Evolutionary conservation across 1,140 invertebrate species (phyloP), one percentile per base, ranked within the genome.

Genomic region (Triops cancriformis): DNA sequence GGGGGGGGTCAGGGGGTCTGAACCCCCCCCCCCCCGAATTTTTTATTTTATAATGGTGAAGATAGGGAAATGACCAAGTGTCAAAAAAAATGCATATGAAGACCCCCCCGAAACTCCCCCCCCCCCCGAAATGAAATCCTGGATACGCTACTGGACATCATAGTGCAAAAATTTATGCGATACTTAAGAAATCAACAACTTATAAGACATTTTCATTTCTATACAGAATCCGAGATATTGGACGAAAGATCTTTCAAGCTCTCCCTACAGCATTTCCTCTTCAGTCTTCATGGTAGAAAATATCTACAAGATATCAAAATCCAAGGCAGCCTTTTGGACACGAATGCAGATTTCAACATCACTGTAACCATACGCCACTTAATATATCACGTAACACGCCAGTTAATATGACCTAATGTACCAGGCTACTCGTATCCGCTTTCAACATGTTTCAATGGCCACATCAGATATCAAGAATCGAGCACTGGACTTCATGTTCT

Each of bases 231-330:
- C 6, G n/a, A 64, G 23, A 64, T 18, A 72, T 83, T 82, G 7
- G 82, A 84, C 74, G 82, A 80, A 26, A 81, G 83, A 18, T 84
- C 85, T 72, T 85, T 85, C 80, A 85, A 84, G 41, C 81, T 81
- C 73, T 80, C 81, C 31, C 79, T 86, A 9, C 83, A 83, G 23
- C 85, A 86, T 79, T 86, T 83, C 80, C 80, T 86, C 9, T 77
- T 85, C 26, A 84, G 83, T 18, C 82, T 82, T 72, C 82, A 84
- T 72, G 85, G 85, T 28, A 84, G 85, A 81, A 80, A 82, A 0
- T 84, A 84, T 73, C 82, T 86, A 28, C 84, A 85, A 76, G 85
- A 86, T 80, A 82, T 86, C 28, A 86, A 85, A 79, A 85, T 86
- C 73, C 77, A 82, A 73, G 80, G 80, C 74, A 31, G 85, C 84